Evolutionary conservation across 2,797 vertebrate species (phyloP), one percentile per base, ranked within the genome.

Genomic region (Epinephelus awoara): DNA sequence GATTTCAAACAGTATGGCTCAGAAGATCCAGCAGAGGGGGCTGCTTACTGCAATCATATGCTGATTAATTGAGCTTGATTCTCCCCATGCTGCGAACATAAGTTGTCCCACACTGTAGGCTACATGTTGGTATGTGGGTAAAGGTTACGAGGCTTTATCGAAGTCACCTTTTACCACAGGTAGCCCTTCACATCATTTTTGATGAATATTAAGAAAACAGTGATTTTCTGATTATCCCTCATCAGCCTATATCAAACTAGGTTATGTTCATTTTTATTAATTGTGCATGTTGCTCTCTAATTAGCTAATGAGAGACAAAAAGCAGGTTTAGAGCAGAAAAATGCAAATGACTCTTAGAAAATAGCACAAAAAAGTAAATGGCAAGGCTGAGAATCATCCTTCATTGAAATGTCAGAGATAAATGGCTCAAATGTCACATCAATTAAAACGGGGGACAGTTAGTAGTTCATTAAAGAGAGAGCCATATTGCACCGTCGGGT

Each of bases 321-420:
- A 92, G 88, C 92, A 90, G 93, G 91, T 94, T 93, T 92, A 92
- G 90, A 93, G 92, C 91, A 86, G 91, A 81, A 92, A 94, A 94
- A 94, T 95, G 93, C 93, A 94, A 93, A 94, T 94, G 88, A 93
- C 93, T 93, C 92, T 93, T 92, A 94, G 92, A 94, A 95, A 95
- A 95, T 92, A 93, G 92, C 93, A 94, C 92, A 92, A 94, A 94
- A 95, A 94, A 95, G 93, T 94, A 94, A 95, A 94, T 94, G 93
- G 94, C 93, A 94, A 93, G 93, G 92, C 93, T 93, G 93, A 94
- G 93, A 94, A 95, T 94, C 94, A 93, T 94, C 92, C 93, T 94
- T 95, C 94, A 95, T 95, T 94, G 94, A 95, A 95, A 95, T 95
- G 94, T 95, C 95, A 95, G 93, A 94, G 93, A 95, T 95, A 95